Evolutionary conservation across 2,113 vertebrate genomes (phyloP), one percentile per base, ranked within the genome.

Genomic region (Vidua chalybeata): DNA sequence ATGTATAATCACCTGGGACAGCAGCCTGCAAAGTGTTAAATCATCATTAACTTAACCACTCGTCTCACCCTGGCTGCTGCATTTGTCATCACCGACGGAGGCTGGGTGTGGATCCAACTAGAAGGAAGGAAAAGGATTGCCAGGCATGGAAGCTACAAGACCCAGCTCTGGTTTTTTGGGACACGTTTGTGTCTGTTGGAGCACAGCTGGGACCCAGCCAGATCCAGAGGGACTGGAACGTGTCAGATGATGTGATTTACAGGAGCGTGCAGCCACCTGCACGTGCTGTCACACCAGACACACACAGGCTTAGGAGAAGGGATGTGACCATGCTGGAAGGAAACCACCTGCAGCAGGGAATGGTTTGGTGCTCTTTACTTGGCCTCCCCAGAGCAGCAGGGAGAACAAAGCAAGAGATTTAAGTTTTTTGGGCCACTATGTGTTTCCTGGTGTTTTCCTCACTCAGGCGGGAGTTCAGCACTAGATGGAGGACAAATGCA

Each of bases 1-100:
- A 67, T 73, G 21, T 76, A 72, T 51, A 93, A 88, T 74, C 59
- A 91, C 43, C 33, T 33, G 81, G 71, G 82, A 94, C 59, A 91
- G 62, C 63, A 90, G 79, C 51, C 63, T 90, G 59, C 81, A 85
- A 94, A 95, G 82, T 76, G 86, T 94, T 97, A 96, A 93, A 82
- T 49, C 37, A 62, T 73, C 51, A 1, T 82, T 69, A 61, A 48
- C 17, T 24, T 11, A 61, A 85, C 66, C 51, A 56, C 67, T 30
- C 5, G 3, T 80, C 78, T 96, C 84, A 59, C 37, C 27, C 51
- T 68, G 49, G 41, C 71, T 85, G 49, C 80, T 61, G 49, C 49
- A 18, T 68, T 89, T 89, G 82, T 83, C 84, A 69, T 77, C 71
- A 39, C 37, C 3, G 0, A 15, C 0, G 0, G 24, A 56, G 62